Evolutionary conservation across 1,140 invertebrate genomes (phyloP).

Genomic region (Hypothenemus hampei): DNA sequence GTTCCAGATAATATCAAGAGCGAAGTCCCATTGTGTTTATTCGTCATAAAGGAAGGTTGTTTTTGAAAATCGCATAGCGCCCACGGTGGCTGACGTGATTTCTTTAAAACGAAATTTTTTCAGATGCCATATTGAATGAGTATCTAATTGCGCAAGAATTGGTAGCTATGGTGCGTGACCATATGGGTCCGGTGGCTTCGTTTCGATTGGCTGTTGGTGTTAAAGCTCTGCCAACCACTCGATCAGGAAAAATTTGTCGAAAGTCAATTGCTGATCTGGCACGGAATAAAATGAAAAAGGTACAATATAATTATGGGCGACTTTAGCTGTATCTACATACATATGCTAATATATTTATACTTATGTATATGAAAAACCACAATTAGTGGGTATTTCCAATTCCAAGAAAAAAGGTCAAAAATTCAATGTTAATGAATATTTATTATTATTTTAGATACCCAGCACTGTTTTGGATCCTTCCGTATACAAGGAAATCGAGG

Average conservation of each 20-base stretch:
- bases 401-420: background rate
- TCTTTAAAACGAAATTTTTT: slow-evolving; percentile 31
- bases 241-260: slow-evolving; percentile 36
- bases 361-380: background rate
- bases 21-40: slow-evolving; percentile 82
- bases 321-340: no score
- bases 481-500: slow-evolving; percentile 72
- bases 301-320: background rate
- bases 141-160: slow-evolving; percentile 60
- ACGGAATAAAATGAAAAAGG: slow-evolving; percentile 32
- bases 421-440: background rate
- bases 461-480: slow-evolving; percentile 83
- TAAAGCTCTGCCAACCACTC: slow-evolving; percentile 60
- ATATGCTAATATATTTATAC: no score
- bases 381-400: background rate
- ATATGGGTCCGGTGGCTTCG: slow-evolving; percentile 85
- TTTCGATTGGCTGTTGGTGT: slow-evolving; percentile 75
- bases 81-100: background rate
- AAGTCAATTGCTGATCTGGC: slow-evolving; percentile 34
- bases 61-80: background rate
- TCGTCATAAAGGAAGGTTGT: slow-evolving; percentile 62
- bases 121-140: slow-evolving; percentile 54
- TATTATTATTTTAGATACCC: slow-evolving; percentile 58
- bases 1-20: slow-evolving; percentile 86
- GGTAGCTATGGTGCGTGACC: slow-evolving; percentile 65